Evolutionary conservation across 1,140 invertebrate genomes (phyloP), one percentile per base, ranked within the genome.

Genomic region (Tenebrio molitor): DNA sequence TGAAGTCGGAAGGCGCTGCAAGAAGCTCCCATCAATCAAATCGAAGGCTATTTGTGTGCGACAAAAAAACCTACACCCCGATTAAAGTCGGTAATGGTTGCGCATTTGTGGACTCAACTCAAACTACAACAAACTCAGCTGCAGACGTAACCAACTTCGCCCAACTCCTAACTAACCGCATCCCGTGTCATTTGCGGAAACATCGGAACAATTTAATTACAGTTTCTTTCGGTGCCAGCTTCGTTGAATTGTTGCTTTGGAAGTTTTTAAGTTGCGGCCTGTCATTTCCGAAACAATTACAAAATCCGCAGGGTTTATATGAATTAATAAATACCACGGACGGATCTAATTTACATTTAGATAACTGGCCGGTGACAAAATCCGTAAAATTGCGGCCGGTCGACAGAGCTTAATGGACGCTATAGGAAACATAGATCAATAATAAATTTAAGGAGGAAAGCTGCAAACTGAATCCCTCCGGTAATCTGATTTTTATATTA

Each of bases 401-500:
- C 36, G 36, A 12, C 12, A 16, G 14, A 5, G 42, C 16, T 17
- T 46, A 46, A 62, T 62, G 19, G 21, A 62, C 53, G 29, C 46
- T 17, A 50, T 29, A 62, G n/a, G 12, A 34, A 62, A 62, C 62
- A 65, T 39, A 46, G 65, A 68, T 68, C 65, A 33, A 68, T 68
- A 68, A 50, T 68, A 68, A 67, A 64, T 64, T 64, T 64, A 36
- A 64, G 16, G 15, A 29, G 41, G 15, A 68, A 46, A 46, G 41
- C 62, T 65, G 62, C 39, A 39, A 69, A 63, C 42, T 58, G 44
- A 69, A 68, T 69, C 41, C 66, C 66, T n/a, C 15, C 10, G 44
- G 33, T 73, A 73, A 73, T 73, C 72, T 73, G 72, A 73, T 73
- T 73, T 73, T 73, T 73, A 73, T 73, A 73, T 72, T 62, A 65